Evolutionary conservation across 2,888 invertebrate species (phyloP).

Genomic region (Himalopsyche japonica): DNA sequence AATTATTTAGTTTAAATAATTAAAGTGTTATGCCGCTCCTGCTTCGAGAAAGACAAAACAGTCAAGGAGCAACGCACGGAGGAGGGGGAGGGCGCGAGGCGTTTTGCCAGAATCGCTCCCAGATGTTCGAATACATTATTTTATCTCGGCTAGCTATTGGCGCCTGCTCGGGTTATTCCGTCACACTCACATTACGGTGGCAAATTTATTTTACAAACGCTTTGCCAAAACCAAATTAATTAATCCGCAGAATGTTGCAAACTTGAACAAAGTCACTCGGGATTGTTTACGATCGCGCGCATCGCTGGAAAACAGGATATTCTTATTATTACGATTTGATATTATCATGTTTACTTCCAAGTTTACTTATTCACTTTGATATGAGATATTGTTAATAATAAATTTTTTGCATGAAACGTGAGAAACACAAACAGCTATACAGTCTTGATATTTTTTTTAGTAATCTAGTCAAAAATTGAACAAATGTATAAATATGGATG

Average conservation of each 20-base stretch:
- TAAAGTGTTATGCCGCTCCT: constrained; percentile 46
- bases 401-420: too few relatives aligned
- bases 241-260: background rate
- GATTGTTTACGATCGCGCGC: background rate
- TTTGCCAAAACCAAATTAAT: background rate
- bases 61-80: background rate
- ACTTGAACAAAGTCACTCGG: background rate
- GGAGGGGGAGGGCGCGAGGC: constrained; percentile 11
- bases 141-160: background rate
- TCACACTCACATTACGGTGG: background rate
- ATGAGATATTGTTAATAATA: too few relatives aligned
- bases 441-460: too few relatives aligned
- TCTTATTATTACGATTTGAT: background rate
- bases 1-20: background rate
- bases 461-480: too few relatives aligned
- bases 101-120: constrained; percentile 21
- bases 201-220: background rate
- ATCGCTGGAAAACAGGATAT: background rate
- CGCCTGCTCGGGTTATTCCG: background rate
- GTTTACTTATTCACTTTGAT: too few relatives aligned
- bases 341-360: background rate
- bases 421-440: too few relatives aligned
- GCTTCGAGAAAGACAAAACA: constrained; percentile 50
- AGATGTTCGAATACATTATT: constrained; percentile 26
- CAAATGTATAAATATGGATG: too few relatives aligned